Conservation (phyloP, 2,797 vertebrate genomes). For the Helarctos malayanus region DNA sequence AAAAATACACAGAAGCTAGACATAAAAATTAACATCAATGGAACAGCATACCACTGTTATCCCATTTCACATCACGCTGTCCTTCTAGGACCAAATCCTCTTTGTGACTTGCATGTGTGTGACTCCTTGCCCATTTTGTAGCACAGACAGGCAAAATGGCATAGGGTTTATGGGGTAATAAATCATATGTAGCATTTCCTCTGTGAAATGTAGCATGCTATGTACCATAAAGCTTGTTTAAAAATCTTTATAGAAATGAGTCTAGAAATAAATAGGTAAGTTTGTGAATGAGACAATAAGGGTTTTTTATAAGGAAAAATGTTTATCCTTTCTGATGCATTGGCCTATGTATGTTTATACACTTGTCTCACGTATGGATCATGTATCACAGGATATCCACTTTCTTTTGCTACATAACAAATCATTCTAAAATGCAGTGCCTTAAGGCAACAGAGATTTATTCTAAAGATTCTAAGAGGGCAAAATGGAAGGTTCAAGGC, state of each 20-base stretch:
- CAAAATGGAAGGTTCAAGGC: neutral
- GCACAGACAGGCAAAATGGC: neutral
- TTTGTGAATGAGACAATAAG: neutral
- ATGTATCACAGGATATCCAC: neutral
- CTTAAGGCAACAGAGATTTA: neutral
- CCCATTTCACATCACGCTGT: neutral
- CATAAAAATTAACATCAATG: neutral
- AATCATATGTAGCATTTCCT: neutral
- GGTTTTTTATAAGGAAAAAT: neutral
- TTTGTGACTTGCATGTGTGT: neutral
- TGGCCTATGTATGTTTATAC: neutral
- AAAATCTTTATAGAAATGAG: neutral
- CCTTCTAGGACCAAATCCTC: neutral
- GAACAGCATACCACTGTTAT: neutral
- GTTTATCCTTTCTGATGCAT: neutral
- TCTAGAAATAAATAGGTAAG: neutral
- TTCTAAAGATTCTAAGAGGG: neutral
- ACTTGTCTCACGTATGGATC: neutral
- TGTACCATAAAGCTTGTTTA: neutral
- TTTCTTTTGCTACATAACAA: neutral
- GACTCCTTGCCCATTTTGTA: neutral
- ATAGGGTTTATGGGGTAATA: neutral
- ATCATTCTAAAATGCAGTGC: neutral
- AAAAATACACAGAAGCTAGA: neutral
- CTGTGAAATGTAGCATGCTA: neutral